These are phyloP conservation scores for Lordiphosa collinella DNA, from an alignment of 1,140 invertebrate species.

Conservation along the genomic window DNA sequence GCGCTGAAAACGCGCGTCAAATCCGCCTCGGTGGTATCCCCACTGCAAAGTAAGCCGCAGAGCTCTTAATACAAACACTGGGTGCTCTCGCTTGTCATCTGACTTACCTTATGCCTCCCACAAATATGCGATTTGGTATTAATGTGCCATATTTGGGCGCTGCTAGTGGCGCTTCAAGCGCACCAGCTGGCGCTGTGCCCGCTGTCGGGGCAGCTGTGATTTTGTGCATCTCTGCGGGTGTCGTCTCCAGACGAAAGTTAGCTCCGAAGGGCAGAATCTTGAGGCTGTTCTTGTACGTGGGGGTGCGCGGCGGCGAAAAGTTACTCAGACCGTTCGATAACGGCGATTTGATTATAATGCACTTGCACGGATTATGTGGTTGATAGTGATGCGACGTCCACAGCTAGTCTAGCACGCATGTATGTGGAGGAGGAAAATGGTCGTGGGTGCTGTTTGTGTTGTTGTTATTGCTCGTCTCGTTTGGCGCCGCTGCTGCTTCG, in stretches of 20 bases:
- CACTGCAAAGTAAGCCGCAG: constrained; percentile 80
- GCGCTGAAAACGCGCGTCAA: constrained; percentile 89
- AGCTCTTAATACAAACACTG: neutral
- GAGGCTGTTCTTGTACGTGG: constrained; percentile 53
- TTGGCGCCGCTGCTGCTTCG: no score
- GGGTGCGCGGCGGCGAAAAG: constrained; percentile 31
- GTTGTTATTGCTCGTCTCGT: no score
- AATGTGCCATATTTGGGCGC: constrained; percentile 88
- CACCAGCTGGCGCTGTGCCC: constrained; percentile 55
- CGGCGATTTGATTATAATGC: no score
- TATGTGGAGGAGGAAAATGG: no score
- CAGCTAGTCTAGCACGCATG: no score
- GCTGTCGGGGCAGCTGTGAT: constrained; percentile 67
- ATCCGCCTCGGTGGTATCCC: constrained; percentile 91
- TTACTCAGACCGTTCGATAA: neutral
- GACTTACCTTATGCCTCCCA: constrained; percentile 78
- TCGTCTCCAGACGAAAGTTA: constrained; percentile 77
- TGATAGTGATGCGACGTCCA: no score
- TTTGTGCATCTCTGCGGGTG: constrained; percentile 74
- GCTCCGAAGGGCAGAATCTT: constrained; percentile 78
- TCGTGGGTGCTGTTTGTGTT: no score
- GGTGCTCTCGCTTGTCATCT: neutral
- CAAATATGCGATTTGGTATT: constrained; percentile 95
- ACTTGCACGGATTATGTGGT: no score
- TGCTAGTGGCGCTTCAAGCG: constrained; percentile 80